Percentiles rank a stretch among this genome's conserved stretches.
Evolutionary conservation across 1,140 invertebrate genomes (phyloP).

Genomic region (Magallana angulata): DNA sequence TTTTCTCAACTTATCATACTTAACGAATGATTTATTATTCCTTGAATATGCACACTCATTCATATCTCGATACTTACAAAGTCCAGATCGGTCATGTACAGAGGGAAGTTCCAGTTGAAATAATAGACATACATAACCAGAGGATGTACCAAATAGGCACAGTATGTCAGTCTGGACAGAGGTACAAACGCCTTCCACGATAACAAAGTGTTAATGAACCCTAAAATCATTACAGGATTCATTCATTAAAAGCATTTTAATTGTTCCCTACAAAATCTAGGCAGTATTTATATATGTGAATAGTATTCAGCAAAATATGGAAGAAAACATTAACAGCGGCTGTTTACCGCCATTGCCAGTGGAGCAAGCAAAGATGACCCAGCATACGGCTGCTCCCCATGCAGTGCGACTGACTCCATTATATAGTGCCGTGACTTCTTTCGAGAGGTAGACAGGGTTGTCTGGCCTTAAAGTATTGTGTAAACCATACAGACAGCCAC

Average conservation of each 20-base stretch:
- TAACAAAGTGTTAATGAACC: slow-evolving; percentile 40
- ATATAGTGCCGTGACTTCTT: slow-evolving; percentile 70
- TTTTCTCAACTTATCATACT: too few species aligned
- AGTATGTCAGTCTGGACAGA: slow-evolving; percentile 23
- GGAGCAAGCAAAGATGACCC: slow-evolving; percentile 79
- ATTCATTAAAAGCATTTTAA: too few species aligned
- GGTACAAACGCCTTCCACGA: slow-evolving; percentile 33
- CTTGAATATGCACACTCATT: too few species aligned
- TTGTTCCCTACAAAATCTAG: too few species aligned
- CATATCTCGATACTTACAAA: background rate
- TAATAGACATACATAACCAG: slow-evolving; percentile 17
- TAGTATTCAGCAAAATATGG: too few species aligned
- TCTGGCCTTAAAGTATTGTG: slow-evolving; percentile 46
- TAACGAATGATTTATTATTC: too few species aligned
- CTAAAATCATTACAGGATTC: background rate
- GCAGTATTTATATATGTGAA: too few species aligned
- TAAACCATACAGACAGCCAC: slow-evolving; percentile 66
- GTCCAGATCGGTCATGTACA: background rate
- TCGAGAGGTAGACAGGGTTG: background rate
- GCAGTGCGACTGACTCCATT: slow-evolving; percentile 69
- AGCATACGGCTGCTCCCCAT: slow-evolving; percentile 77
- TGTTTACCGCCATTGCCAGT: slow-evolving; percentile 68
- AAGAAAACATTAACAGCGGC: too few species aligned
- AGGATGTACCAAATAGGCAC: slow-evolving; percentile 27
- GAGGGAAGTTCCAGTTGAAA: background rate